Conservation (phyloP, 2,888 invertebrate species). For the Dinocampus coccinellae region DNA sequence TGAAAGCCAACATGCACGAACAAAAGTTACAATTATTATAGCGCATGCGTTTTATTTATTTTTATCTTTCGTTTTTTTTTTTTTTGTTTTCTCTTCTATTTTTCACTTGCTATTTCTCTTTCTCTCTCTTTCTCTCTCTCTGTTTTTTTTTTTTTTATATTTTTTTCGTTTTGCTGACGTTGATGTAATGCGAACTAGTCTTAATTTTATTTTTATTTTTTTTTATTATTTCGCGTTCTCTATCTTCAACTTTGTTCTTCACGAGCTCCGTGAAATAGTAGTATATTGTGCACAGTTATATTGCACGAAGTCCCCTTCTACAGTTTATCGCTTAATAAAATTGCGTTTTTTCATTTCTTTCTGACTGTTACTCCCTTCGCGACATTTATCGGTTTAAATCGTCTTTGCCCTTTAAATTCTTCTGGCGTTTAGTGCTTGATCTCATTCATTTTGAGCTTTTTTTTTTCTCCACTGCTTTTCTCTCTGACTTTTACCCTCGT, state of each 20-base stretch:
- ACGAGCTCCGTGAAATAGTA: conserved; percentile 28
- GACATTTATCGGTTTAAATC: conserved; percentile 38
- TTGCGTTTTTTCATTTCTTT: conserved; percentile 35
- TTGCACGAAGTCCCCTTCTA: conserved; percentile 18
- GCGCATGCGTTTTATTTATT: conserved; percentile 19
- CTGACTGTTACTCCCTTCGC: conserved; percentile 19
- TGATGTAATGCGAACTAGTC: background rate
- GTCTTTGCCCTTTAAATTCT: conserved; percentile 26
- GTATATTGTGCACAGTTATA: conserved; percentile 36
- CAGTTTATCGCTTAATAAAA: conserved; percentile 41
- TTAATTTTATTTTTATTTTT: conserved; percentile 18
- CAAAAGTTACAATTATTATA: conserved; percentile 32
- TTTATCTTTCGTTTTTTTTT: conserved; percentile 15
- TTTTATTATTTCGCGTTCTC: conserved; percentile 12
- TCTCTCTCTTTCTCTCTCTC: too few species aligned
- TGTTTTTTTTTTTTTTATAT: too few species aligned
- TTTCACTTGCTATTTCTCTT: too few species aligned
- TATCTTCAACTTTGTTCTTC: conserved; percentile 30
- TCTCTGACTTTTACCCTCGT: conserved; percentile 3
- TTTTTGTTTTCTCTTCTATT: too few species aligned
- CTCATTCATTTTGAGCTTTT: conserved; percentile 23
- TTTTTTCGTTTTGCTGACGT: background rate
- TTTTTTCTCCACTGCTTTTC: conserved; percentile 12
- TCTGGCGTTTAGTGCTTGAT: conserved; percentile 15
- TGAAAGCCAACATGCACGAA: conserved; percentile 35